These are phyloP conservation scores for Lycaon pictus DNA, from an alignment of 2,113 vertebrate species.

Conservation along the genomic window DNA sequence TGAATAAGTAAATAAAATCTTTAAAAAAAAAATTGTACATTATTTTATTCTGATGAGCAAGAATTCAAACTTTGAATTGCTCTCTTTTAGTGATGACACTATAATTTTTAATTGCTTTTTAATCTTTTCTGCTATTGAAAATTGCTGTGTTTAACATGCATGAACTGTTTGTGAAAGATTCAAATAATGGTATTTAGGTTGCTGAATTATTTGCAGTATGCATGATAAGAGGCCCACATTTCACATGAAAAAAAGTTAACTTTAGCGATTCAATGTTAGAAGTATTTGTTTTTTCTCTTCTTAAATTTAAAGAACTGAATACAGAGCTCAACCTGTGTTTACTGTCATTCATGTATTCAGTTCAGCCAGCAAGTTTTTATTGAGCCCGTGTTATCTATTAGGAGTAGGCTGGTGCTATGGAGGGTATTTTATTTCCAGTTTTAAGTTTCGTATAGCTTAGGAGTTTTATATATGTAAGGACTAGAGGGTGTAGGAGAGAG, in stretches of 20 bases:
- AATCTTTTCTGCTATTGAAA: not conserved
- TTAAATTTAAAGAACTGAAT: not conserved
- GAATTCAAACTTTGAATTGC: constrained; percentile 38
- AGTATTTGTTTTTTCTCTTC: not conserved
- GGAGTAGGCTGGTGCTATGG: not conserved
- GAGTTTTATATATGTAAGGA: not conserved
- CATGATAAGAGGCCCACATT: not conserved
- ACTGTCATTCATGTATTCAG: not conserved
- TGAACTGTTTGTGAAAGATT: constrained; percentile 34
- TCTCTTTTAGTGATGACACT: not conserved
- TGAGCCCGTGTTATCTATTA: not conserved
- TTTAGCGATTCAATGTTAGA: constrained; percentile 14
- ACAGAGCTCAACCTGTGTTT: not conserved
- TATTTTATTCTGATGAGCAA: constrained; percentile 32
- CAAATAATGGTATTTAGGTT: constrained; percentile 17
- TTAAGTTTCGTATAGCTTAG: not conserved
- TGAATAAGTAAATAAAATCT: no score
- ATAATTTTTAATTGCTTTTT: not conserved
- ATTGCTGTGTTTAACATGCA: constrained; percentile 42
- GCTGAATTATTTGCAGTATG: constrained; percentile 1
- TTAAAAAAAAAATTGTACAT: not conserved
- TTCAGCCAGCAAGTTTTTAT: not conserved
- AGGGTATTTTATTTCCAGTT: not conserved
- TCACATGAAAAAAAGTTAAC: not conserved
- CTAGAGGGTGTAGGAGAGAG: not conserved